Conservation (phyloP, 1,140 invertebrate species). For the Chlorops oryzae region DNA sequence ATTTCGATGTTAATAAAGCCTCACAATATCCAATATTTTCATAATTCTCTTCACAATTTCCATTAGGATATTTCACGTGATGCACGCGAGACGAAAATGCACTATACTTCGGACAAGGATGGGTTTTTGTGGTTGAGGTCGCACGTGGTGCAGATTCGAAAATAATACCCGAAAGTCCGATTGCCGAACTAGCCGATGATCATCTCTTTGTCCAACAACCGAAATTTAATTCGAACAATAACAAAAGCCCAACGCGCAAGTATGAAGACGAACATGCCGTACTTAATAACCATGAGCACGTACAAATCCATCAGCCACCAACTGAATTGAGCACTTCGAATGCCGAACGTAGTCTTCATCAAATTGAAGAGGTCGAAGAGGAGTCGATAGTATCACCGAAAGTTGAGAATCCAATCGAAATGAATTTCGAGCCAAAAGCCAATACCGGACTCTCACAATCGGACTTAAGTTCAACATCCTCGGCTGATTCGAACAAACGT, state of each 20-base stretch:
- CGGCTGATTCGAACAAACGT: conserved; percentile 61
- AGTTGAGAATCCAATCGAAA: not conserved
- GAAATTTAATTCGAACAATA: not conserved
- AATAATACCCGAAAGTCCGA: conserved; percentile 30
- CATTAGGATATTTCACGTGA: conserved; percentile 61
- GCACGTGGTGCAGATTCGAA: conserved; percentile 42
- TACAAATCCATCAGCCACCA: conserved; percentile 44
- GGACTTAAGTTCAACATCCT: conserved; percentile 65
- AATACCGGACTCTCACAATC: conserved; percentile 71
- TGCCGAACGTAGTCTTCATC: conserved; percentile 52
- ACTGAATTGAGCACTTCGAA: conserved; percentile 28
- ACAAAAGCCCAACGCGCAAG: not conserved
- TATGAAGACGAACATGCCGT: no score
- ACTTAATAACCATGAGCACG: conserved; percentile 35
- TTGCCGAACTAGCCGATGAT: conserved; percentile 28
- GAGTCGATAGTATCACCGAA: conserved; percentile 1
- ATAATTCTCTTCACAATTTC: conserved; percentile 5
- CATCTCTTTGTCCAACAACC: no score
- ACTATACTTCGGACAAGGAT: conserved; percentile 61
- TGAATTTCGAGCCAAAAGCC: conserved; percentile 24
- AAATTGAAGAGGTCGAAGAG: conserved; percentile 32
- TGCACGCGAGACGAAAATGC: conserved; percentile 62
- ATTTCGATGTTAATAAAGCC: no score
- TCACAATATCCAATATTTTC: not conserved
- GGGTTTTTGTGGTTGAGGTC: conserved; percentile 73